Evolutionary conservation across 2,113 vertebrate genomes (phyloP), one percentile per base, ranked within the genome.

Genomic region (Gavialis gangeticus): DNA sequence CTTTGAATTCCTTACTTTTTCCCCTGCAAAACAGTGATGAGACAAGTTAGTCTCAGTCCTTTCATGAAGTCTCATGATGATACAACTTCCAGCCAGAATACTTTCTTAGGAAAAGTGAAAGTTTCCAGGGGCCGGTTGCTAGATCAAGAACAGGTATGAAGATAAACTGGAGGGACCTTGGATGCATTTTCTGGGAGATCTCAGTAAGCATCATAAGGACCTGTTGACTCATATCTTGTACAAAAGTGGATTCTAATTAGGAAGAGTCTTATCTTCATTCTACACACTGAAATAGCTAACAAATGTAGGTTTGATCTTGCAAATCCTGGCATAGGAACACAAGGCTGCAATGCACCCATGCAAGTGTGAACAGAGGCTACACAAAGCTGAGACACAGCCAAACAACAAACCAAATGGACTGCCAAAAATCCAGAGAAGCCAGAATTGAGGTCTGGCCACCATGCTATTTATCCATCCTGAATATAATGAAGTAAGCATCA

Each of bases 1-100:
- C 69, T 13, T 10, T 82, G 85, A 93, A 88, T 46, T 28, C 56
- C 90, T 93, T 80, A 37, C 60, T 55, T 88, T 85, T 90, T 88
- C 87, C 56, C 46, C 75, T 16, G 34, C 69, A 75, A 91, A 85
- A 79, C 62, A 91, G 79, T 30, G 92, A 56, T 78, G 92, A 30
- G 28, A 88, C 56, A 22, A 88, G 25, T 79, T 19, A 79, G 28
- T 28, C 60, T 89, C 79, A 79, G 69, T 69, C 62, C 62, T 82
- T 76, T 89, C 62, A 34, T 83, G 34, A 95, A 89, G 54, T 24
- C 66, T 75, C 24, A 75, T 84, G 80, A 34, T 83, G 86, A 64
- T 21, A 2, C 77, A 66, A 17, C 34, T 82, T 34, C 34, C 28
- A 91, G 76, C 69, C 84, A 82, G 85, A 83, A 92, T 57, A 11